A percentile compares a stretch with the other conserved stretches of the same genome.
phyloP scores from a whole-genome alignment of 2,888 invertebrate species.

The Candidula unifasciata region DNA sequence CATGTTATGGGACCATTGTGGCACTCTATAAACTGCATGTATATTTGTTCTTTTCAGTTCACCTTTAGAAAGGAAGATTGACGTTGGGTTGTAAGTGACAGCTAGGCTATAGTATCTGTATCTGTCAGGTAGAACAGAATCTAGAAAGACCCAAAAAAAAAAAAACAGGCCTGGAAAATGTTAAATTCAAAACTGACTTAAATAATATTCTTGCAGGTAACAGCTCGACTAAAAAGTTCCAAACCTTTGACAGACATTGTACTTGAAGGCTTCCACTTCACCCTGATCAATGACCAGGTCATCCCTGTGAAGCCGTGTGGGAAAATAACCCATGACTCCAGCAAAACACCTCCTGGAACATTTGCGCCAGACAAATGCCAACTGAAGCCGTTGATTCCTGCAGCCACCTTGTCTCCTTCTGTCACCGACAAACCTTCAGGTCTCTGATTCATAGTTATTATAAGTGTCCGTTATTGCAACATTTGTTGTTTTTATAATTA shows the following conservation, averaged over 20 bases:
- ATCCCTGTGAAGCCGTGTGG: slow-evolving; percentile 1
- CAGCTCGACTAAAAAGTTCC: not conserved
- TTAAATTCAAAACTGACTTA: too few species aligned
- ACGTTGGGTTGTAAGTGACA: too few species aligned
- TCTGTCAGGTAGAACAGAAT: too few species aligned
- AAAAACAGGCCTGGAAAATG: too few species aligned
- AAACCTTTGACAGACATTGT: not conserved
- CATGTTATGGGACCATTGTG: too few species aligned
- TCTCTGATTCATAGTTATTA: not conserved
- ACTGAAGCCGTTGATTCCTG: not conserved
- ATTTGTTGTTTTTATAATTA: too few species aligned
- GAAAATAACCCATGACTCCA: not conserved
- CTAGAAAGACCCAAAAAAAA: too few species aligned
- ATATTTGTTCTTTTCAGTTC: too few species aligned
- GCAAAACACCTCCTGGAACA: not conserved
- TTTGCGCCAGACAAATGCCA: not conserved
- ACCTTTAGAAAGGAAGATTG: too few species aligned
- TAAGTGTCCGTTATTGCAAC: too few species aligned
- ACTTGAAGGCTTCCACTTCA: not conserved
- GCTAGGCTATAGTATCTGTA: too few species aligned
- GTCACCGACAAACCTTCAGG: slow-evolving; percentile 4
- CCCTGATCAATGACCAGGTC: not conserved
- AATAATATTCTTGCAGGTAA: not conserved
- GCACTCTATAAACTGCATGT: too few species aligned
- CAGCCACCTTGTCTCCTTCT: not conserved